Evolutionary conservation across 2,113 vertebrate genomes (phyloP).

Genomic region (Gasterosteus aculeatus): DNA sequence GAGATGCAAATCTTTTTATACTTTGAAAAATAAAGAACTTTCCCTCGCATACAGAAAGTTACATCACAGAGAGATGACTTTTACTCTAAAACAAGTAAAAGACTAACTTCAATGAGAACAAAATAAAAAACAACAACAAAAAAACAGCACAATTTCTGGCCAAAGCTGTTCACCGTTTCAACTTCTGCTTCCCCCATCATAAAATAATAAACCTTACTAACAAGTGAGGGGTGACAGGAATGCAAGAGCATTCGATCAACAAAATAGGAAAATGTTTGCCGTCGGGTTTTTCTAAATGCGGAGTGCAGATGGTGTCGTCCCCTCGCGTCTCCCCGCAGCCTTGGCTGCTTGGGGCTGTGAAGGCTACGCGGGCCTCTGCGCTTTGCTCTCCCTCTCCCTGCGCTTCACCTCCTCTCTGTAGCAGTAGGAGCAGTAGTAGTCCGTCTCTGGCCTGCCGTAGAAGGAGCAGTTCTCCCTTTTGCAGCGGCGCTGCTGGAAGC

Average conservation of each 20-base stretch:
- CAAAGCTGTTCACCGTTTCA: slow-evolving; percentile 84
- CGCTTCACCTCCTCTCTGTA: slow-evolving; percentile 95
- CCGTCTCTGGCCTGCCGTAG: slow-evolving; percentile 95
- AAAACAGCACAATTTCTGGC: slow-evolving; percentile 78
- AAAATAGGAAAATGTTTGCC: slow-evolving; percentile 73
- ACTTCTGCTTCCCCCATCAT: slow-evolving; percentile 75
- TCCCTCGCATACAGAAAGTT: slow-evolving; percentile 65
- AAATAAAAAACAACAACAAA: slow-evolving; percentile 6
- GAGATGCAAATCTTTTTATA: slow-evolving; percentile 64
- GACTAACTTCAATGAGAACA: slow-evolving; percentile 69
- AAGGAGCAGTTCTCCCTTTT: slow-evolving; percentile 97
- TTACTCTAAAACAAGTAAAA: slow-evolving; percentile 87
- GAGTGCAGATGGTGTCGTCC: slow-evolving; percentile 71
- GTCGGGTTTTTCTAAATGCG: slow-evolving; percentile 67
- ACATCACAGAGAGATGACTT: slow-evolving; percentile 77
- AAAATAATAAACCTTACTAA: slow-evolving; percentile 70
- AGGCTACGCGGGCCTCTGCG: slow-evolving; percentile 76
- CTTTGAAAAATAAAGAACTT: slow-evolving; percentile 71
- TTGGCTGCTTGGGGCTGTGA: slow-evolving; percentile 59
- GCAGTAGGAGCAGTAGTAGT: slow-evolving; percentile 98
- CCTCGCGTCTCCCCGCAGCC: slow-evolving; percentile 57
- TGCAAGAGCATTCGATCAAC: slow-evolving; percentile 74
- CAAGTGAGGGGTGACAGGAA: slow-evolving; percentile 72
- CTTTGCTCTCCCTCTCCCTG: slow-evolving; percentile 84
- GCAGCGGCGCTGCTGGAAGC: slow-evolving; percentile 93